Evolutionary conservation across 2,888 invertebrate species (phyloP).

Genomic region (Platycnemis pennipes): DNA sequence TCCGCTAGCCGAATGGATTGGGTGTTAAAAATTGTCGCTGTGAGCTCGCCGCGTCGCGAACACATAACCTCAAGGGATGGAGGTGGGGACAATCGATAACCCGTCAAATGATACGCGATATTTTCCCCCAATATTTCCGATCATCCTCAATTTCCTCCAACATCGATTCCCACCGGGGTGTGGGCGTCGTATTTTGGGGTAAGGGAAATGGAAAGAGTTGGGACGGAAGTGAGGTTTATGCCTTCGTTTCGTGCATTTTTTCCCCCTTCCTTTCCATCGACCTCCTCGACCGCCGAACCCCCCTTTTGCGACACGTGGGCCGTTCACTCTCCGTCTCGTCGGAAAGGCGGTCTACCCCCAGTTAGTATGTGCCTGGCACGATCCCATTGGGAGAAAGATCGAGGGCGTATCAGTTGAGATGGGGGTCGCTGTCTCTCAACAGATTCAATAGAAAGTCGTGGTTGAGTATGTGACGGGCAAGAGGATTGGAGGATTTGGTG

Average conservation of each 20-base stretch:
- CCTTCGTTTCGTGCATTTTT: neutral
- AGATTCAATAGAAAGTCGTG: too few species aligned
- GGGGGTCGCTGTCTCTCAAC: too few species aligned
- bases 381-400: neutral
- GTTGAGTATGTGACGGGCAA: too few species aligned
- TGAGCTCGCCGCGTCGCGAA: neutral
- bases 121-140: slow-evolving; percentile 32
- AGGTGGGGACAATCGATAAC: slow-evolving; percentile 15
- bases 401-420: neutral
- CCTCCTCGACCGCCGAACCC: neutral
- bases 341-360: neutral
- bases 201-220: neutral
- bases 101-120: slow-evolving; percentile 28
- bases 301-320: neutral
- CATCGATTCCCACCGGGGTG: neutral
- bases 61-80: neutral
- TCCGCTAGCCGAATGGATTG: neutral
- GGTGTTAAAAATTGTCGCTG: neutral
- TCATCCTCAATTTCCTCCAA: neutral
- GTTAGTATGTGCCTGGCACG: neutral
- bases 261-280: neutral
- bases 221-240: neutral
- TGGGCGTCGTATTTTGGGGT: neutral
- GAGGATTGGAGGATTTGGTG: too few species aligned
- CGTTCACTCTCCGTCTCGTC: neutral